phyloP scores from a whole-genome alignment of 2,113 vertebrate species.

The Maccullochella peelii region DNA sequence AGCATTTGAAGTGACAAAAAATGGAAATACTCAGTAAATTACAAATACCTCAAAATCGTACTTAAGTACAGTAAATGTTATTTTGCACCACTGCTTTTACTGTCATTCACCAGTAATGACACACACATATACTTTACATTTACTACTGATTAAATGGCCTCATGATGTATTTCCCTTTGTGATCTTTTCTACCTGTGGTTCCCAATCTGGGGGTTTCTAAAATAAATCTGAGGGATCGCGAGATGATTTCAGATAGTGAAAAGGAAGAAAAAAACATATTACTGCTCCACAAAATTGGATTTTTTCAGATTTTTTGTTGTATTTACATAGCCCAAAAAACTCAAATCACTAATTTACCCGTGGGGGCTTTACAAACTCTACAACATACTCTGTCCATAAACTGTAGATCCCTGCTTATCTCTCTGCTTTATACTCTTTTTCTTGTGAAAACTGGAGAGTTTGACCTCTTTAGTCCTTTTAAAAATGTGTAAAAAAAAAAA shows the following conservation, averaged over 20 bases:
- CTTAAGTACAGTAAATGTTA: background rate
- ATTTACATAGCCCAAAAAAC: background rate
- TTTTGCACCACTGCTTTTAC: background rate
- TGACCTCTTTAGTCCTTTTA: too few relatives aligned
- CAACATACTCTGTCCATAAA: background rate
- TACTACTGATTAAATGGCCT: background rate
- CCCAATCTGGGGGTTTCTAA: background rate
- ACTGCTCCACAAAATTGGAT: background rate
- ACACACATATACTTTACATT: background rate
- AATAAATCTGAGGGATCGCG: background rate
- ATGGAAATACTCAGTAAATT: background rate
- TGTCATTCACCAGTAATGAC: background rate
- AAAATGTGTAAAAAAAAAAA: too few relatives aligned
- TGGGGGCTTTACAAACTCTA: background rate
- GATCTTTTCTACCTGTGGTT: background rate
- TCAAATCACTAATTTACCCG: background rate
- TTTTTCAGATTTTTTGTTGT: background rate
- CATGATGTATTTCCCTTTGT: background rate
- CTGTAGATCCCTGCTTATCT: background rate
- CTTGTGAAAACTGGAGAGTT: too few relatives aligned
- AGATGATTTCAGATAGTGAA: too few relatives aligned
- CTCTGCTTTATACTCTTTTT: too few relatives aligned
- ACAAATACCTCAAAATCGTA: background rate
- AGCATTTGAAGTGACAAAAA: background rate
- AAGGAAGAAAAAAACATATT: background rate